These are phyloP conservation scores for Synanthedon tipuliformis DNA, from an alignment of 2,888 invertebrate species.

Conservation along the genomic window DNA sequence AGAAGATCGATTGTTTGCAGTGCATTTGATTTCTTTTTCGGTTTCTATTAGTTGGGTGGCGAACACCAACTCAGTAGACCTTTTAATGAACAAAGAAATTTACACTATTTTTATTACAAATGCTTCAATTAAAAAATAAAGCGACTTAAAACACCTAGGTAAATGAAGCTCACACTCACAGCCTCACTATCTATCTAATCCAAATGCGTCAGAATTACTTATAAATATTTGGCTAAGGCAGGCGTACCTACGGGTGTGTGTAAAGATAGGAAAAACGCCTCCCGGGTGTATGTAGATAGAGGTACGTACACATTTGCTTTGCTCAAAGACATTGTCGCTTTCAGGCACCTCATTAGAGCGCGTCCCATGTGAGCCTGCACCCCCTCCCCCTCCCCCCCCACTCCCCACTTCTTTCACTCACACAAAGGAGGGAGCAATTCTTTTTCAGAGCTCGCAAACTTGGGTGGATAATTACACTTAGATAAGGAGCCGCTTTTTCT, in stretches of 20 bases:
- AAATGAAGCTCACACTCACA: too few relatives aligned
- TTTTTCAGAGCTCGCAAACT: constrained; percentile 64
- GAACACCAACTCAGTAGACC: too few relatives aligned
- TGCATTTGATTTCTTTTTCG: too few relatives aligned
- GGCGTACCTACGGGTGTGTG: neutral
- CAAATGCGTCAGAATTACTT: constrained; percentile 2
- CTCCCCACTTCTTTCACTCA: constrained; percentile 26
- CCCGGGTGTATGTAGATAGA: constrained; percentile 53
- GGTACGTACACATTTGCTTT: constrained; percentile 64
- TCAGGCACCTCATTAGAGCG: constrained; percentile 71
- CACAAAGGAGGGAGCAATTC: constrained; percentile 47
- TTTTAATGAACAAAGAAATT: too few relatives aligned
- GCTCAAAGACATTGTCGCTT: constrained; percentile 71
- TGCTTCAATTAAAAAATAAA: too few relatives aligned
- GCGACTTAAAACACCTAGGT: too few relatives aligned
- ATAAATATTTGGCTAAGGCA: neutral
- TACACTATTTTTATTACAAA: too few relatives aligned
- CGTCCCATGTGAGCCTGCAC: constrained; percentile 68
- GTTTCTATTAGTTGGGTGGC: too few relatives aligned
- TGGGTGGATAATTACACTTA: constrained; percentile 65
- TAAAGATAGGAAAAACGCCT: constrained; percentile 39
- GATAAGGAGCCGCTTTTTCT: constrained; percentile 45
- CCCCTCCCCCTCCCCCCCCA: constrained; percentile 19
- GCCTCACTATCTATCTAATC: too few relatives aligned
- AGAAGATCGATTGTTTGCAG: too few relatives aligned